Base-by-base conservation (phyloP, 1,140 invertebrate genomes). In the Eumeta japonica region DNA sequence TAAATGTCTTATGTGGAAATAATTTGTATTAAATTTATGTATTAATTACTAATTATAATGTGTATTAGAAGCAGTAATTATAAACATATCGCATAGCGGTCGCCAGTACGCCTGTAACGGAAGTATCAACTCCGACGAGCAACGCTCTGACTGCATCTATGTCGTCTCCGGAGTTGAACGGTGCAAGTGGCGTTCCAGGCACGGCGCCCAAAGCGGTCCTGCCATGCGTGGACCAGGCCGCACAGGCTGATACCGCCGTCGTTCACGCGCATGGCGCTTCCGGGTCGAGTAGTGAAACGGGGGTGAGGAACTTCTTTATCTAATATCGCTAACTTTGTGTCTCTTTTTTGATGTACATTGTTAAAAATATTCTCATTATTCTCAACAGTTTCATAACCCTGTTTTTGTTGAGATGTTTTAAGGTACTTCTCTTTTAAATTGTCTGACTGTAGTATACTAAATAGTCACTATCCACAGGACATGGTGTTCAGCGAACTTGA, bases 401-500 rank as follows among this genome's bases (percentile, higher is more conserved):
- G n/a, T n/a, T n/a, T n/a, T n/a, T n/a, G n/a, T n/a, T n/a, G n/a
- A n/a, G n/a, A n/a, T n/a, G n/a, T n/a, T n/a, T n/a, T n/a, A n/a
- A n/a, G n/a, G n/a, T n/a, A n/a, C n/a, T n/a, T n/a, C n/a, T n/a
- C n/a, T n/a, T n/a, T n/a, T n/a, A n/a, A n/a, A n/a, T n/a, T n/a
- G n/a, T n/a, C n/a, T n/a, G n/a, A n/a, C n/a, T n/a, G n/a, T n/a
- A n/a, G n/a, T n/a, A n/a, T n/a, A n/a, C n/a, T n/a, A n/a, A n/a
- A n/a, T n/a, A n/a, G n/a, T n/a, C n/a, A n/a, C n/a, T 35, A 39
- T 16, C 55, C 62, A 3, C 54, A 88, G 85, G 83, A 85, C 53
- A n/a, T n/a, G n/a, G 61, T 88, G 51, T 62, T 70, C 44, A 88
- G 81, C 55, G 85, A 90, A 56, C 77, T 81, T 15, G 84, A 88